Evolutionary conservation across 1,140 invertebrate species (phyloP).

Genomic region (Pteromalus puparum): DNA sequence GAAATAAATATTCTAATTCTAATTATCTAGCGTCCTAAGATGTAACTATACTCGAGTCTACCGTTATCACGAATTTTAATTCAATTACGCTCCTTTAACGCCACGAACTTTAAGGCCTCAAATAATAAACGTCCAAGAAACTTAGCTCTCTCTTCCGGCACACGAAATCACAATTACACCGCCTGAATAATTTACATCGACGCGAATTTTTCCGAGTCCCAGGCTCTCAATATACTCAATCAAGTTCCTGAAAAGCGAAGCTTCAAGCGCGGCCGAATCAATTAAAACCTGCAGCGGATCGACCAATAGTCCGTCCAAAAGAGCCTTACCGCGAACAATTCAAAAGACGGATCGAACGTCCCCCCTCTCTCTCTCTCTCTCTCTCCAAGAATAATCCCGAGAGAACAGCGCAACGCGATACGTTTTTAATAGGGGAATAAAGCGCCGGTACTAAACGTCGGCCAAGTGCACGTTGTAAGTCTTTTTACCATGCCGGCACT

Average conservation of each 20-base stretch:
- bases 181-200: conserved; percentile 33
- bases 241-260: too few species aligned
- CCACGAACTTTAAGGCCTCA: too few species aligned
- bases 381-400: conserved; percentile 1
- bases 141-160: not conserved
- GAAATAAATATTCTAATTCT: too few species aligned
- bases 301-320: not conserved
- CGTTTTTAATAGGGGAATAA: conserved; percentile 44
- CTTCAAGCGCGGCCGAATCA: too few species aligned
- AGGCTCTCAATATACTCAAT: too few species aligned
- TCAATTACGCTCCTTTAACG: too few species aligned
- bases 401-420: conserved; percentile 37
- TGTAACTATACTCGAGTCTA: too few species aligned
- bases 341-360: conserved; percentile 15
- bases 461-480: not conserved
- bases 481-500: not conserved
- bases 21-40: too few species aligned
- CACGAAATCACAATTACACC: conserved; percentile 39
- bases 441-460: conserved; percentile 16
- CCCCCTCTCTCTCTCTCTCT: too few species aligned
- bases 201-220: not conserved
- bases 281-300: too few species aligned
- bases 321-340: not conserved
- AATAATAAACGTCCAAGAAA: too few species aligned
- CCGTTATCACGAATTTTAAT: too few species aligned